Evolutionary conservation across 2,113 vertebrate species (phyloP), one percentile per base, ranked within the genome.

Genomic region (Turdus rufiventris): DNA sequence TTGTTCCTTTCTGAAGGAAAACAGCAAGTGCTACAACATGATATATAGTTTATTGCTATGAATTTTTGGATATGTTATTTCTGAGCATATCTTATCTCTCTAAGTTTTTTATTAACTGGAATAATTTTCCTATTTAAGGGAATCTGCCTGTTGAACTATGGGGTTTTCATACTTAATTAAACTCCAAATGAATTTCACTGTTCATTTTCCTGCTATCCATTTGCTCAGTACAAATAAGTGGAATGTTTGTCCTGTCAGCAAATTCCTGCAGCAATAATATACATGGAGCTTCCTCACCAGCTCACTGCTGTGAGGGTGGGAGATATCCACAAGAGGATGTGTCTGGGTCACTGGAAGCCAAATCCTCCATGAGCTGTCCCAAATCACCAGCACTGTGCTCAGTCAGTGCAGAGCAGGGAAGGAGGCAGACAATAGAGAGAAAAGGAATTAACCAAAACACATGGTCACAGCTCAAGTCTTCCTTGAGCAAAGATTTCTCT

Each of bases 31-130:
- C 4, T 25, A 63, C 88, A 89, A 92, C 53, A 14, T 57, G 82
- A 92, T 96, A 95, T 79, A 63, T 67, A 87, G 65, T 89, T 93
- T 85, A 96, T 89, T 96, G 93, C 51, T 91, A 80, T 89, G 31
- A 18, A 50, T 28, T 87, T 90, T 87, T 80, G 28, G 47, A 54
- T 60, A 18, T 53, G 61, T 87, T 95, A 77, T 93, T 97, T 91
- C 85, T 75, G 72, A 88, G 53, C 50, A 85, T 92, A 87, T 72
- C 91, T 80, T 91, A 73, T 71, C 77, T 96, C 74, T 92, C 62
- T 47, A 92, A 84, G 57, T 82, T 80, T 96, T 94, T 91, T 93
- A 90, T 94, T 93, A 47, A 45, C 63, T 92, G 51, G 88, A 93
- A 94, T 94, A 0, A 92, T 95, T 96, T 93, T 88, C 61, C 80